Base-by-base conservation (phyloP, 2,888 invertebrate genomes). In the Octonoba sinensis region DNA sequence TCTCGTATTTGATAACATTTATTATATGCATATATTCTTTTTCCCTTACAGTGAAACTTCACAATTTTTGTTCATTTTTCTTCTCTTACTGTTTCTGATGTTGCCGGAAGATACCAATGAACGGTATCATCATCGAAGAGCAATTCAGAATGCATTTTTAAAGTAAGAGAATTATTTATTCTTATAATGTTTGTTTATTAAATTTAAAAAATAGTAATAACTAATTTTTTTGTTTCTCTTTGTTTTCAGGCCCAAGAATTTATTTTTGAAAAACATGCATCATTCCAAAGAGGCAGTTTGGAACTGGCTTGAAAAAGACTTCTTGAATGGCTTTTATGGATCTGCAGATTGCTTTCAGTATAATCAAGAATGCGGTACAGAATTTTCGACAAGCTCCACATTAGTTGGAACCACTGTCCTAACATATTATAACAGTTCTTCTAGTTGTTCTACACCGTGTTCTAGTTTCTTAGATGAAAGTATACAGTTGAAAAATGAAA, bases 281-380 rank as follows among this genome's bases (percentile, higher is more conserved):
- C 66, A 13, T 36, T 62, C 79, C 24, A 67, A 67, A 16, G 46
- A 44, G 8, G 18, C 54, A 16, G 44, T 73, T 1, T 6, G 16
- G 11, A 54, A 66, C 11, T 79, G 79, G 79, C 51, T 79, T 13
- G 62, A 79, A 49, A 20, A 15, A 46, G 79, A 79, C 44, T 73
- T 79, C 3, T 44, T 73, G 1, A 64, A 73, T 46, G 46, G 22
- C 18, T 46, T 79, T 13, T 69, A 47, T 46, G 56, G 47, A 15
- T 54, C 57, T 49, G 22, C 46, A 13, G 46, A 73, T 13, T 67
- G 60, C 24, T 0, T 49, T 18, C 20, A 60, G 22, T 18, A 57
- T 12, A 46, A 51, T 72, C 24, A 20, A 20, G 66, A 78, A 6
- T 78, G 65, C 24, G 72, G 67, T 12, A 27, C 73, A 16, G 36